These are phyloP conservation scores for Amphiprion ocellaris DNA, from an alignment of 2,113 vertebrate genomes.

Conservation along the genomic window DNA sequence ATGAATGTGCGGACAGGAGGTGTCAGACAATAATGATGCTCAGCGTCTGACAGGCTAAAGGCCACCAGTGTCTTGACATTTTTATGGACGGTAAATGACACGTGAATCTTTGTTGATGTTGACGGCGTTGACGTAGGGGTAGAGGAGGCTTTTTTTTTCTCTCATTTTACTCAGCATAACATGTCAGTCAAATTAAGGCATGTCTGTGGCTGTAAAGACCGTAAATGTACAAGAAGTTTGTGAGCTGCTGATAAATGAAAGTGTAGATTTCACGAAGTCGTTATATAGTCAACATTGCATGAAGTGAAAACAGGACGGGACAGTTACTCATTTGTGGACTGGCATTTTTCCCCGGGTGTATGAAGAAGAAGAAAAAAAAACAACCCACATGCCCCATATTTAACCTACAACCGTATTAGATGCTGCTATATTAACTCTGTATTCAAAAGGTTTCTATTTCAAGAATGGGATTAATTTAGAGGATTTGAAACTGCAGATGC, in stretches of 20 bases:
- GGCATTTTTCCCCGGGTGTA: constrained; percentile 36
- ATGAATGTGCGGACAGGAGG: constrained; percentile 43
- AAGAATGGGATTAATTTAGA: constrained; percentile 44
- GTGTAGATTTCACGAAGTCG: constrained; percentile 23
- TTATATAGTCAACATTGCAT: constrained; percentile 17
- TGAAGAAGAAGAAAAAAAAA: constrained; percentile 21
- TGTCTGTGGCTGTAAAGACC: not conserved
- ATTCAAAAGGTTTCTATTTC: constrained; percentile 45
- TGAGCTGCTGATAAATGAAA: constrained; percentile 27
- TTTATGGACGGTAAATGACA: constrained; percentile 41
- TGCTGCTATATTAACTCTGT: constrained; percentile 39
- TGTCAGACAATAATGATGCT: constrained; percentile 51
- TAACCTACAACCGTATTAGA: constrained; percentile 29
- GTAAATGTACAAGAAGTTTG: constrained; percentile 14
- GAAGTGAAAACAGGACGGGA: constrained; percentile 35
- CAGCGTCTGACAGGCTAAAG: constrained; percentile 38
- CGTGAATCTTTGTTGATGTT: constrained; percentile 25
- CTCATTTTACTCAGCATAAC: not conserved
- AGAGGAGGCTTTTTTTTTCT: not conserved
- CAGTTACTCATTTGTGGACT: constrained; percentile 43
- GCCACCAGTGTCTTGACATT: constrained; percentile 48
- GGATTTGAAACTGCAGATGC: constrained; percentile 24
- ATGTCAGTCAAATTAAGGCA: constrained; percentile 19
- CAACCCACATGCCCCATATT: constrained; percentile 29
- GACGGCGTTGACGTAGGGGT: constrained; percentile 2